These are phyloP conservation scores for Numenius phaeopus DNA, from an alignment of 2,797 vertebrate genomes.

Conservation along the genomic window DNA sequence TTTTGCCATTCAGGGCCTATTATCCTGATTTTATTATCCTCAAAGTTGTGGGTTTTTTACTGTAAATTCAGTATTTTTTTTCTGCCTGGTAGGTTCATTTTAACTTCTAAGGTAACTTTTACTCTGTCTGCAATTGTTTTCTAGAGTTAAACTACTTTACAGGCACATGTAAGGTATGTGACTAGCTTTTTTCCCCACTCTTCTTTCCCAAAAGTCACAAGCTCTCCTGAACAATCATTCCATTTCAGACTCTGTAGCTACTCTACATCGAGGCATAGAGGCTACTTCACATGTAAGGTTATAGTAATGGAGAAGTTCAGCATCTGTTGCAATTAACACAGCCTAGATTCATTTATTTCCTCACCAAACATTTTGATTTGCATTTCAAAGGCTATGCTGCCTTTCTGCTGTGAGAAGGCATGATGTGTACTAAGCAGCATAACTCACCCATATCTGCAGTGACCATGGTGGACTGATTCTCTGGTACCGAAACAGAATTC, in stretches of 20 bases:
- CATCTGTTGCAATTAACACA: neutral
- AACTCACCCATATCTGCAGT: conserved; percentile 87
- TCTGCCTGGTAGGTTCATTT: neutral
- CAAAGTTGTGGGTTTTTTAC: neutral
- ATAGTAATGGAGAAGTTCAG: neutral
- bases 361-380: neutral
- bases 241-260: neutral
- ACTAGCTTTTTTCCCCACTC: no score
- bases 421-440: neutral
- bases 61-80: neutral
- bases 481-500: conserved; percentile 85
- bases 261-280: neutral
- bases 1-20: neutral
- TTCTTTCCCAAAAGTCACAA: neutral
- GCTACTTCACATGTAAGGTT: neutral
- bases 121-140: neutral
- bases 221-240: neutral
- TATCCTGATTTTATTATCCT: neutral
- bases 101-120: neutral
- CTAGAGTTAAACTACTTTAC: neutral
- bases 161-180: neutral
- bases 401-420: neutral
- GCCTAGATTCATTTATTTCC: neutral
- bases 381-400: neutral
- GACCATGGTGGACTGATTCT: conserved; percentile 89